Evolutionary conservation across 2,113 vertebrate genomes (phyloP).

Genomic region (Siphamia tubifer): DNA sequence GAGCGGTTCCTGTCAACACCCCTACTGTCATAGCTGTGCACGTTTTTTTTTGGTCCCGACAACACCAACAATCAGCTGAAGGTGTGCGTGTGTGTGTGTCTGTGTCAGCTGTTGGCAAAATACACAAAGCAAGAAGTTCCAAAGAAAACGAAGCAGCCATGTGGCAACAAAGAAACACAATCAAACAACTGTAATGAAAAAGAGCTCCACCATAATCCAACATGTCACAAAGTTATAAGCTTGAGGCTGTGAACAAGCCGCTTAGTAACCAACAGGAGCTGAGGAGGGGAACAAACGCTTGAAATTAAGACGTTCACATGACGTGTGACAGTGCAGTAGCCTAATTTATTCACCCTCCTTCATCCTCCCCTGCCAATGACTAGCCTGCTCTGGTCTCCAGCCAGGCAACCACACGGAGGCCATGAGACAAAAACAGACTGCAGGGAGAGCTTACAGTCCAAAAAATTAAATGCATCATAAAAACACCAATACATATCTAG

Average conservation of each 20-base stretch:
- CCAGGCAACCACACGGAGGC: conserved; percentile 21
- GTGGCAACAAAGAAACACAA: background rate
- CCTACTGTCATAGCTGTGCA: background rate
- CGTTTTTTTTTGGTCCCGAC: background rate
- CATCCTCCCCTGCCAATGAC: background rate
- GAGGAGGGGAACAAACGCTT: background rate
- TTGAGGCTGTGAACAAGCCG: background rate
- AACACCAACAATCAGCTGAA: background rate
- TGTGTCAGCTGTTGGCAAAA: background rate
- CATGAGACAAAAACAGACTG: background rate
- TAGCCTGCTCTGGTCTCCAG: conserved; percentile 2
- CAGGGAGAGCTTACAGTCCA: background rate
- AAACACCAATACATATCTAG: too few species aligned
- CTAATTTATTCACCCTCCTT: background rate
- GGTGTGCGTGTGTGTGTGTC: too few species aligned
- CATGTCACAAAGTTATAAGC: background rate
- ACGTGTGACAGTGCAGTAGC: background rate
- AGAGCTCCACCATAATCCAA: background rate
- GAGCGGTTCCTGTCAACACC: conserved; percentile 49
- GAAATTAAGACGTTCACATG: conserved; percentile 1
- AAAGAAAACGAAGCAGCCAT: background rate
- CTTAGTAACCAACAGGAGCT: background rate
- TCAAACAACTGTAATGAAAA: background rate
- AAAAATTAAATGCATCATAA: too few species aligned
- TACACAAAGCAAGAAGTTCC: background rate